Evolutionary conservation across 2,113 vertebrate genomes (phyloP), one percentile per base, ranked within the genome.

Genomic region (Tragelaphus buxtoni): DNA sequence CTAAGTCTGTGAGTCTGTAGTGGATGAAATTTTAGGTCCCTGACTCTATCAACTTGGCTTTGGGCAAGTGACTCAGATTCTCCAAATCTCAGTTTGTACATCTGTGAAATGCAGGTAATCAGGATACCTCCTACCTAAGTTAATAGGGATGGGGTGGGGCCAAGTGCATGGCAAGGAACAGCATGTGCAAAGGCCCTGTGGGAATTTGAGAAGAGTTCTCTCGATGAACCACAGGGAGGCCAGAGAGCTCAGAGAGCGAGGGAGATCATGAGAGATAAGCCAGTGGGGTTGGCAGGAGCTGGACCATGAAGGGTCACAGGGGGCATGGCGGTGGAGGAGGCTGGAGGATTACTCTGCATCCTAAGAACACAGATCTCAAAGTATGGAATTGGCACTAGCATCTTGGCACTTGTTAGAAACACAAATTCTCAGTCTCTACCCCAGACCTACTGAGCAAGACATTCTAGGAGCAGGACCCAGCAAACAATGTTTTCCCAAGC

Each of bases 221-320:
- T 26, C 17, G 35, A 17, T 58, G 35, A 30, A 8, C 35, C 8
- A 3, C 69, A 85, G 80, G 61, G 69, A 63, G 35, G 88, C 35
- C 79, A 22, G 35, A 7, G 56, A n/a, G 63, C 8, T 53, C 2
- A 2, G 35, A 35, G 74, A 58, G n/a, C 0, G 8, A 39, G 24
- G 76, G 53, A 32, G 14, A 47, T 4, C 4, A 1, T 0, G 45
- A 35, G 93, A 47, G 60, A 26, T 1, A 13, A 2, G 55, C 42
- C n/a, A 22, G 30, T 9, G 69, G 12, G 76, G 6, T 2, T 4
- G 26, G 5, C 22, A 24, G 90, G 35, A 55, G 55, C 53, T 20
- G 32, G 56, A 30, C 3, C 3, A 0, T 1, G 24, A 55, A 39
- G 20, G 55, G 16, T 32, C 9, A 0, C 1, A 12, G 1, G 5